Percentiles rank a stretch among this genome's conserved stretches.
These are phyloP conservation scores for Carposina sasakii DNA, from an alignment of 1,140 invertebrate genomes.

Conservation along the genomic window DNA sequence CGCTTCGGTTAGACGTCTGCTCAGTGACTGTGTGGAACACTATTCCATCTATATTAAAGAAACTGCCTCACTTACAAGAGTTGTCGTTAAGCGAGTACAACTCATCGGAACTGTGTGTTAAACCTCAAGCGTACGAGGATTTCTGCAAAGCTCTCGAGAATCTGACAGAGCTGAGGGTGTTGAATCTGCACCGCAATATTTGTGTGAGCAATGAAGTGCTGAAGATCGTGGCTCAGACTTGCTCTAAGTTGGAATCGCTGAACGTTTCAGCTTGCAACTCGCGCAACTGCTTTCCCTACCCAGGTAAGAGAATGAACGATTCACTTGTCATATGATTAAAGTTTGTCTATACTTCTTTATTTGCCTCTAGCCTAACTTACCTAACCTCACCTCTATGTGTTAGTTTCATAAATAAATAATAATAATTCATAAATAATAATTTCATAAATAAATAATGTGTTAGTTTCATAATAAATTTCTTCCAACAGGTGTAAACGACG, in stretches of 20 bases:
- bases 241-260: conserved; percentile 37
- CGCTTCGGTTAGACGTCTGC: conserved; percentile 52
- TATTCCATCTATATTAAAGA: conserved; percentile 46
- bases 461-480: too few relatives aligned
- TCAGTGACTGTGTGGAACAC: conserved; percentile 49
- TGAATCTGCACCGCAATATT: conserved; percentile 55
- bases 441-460: too few relatives aligned
- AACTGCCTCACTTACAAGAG: conserved; percentile 49
- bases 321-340: too few relatives aligned
- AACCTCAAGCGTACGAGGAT: conserved; percentile 23
- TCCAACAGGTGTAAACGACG: conserved; percentile 46
- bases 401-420: too few relatives aligned
- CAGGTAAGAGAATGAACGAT: conserved; percentile 34
- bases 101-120: conserved; percentile 27
- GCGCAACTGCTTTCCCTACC: conserved; percentile 26
- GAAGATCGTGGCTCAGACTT: conserved; percentile 44
- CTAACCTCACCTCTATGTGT: too few relatives aligned
- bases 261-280: conserved; percentile 55
- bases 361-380: too few relatives aligned
- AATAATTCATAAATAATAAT: too few relatives aligned
- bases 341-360: too few relatives aligned
- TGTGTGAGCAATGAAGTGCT: conserved; percentile 48
- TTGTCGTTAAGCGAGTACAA: conserved; percentile 58
- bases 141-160: conserved; percentile 42
- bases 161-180: conserved; percentile 38